Evolutionary conservation across 2,113 vertebrate species (phyloP).

Genomic region (Boleophthalmus pectinirostris): DNA sequence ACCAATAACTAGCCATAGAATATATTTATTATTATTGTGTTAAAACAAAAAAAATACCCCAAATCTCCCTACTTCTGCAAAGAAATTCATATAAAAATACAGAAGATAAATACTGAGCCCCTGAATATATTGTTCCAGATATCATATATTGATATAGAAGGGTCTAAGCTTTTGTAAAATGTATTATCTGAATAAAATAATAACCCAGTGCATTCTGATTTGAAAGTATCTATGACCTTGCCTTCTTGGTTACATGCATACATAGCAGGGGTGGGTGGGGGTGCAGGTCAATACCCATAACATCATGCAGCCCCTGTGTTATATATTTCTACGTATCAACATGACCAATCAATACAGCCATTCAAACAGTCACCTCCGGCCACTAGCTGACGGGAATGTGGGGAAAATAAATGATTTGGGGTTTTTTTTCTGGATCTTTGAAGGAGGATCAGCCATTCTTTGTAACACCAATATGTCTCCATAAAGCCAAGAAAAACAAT

Average conservation of each 20-base stretch:
- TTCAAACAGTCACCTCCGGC: neutral
- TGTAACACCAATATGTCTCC: slow-evolving; percentile 5
- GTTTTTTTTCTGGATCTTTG: neutral
- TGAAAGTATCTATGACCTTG: neutral
- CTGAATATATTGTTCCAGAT: too few relatives aligned
- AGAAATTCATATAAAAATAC: too few relatives aligned
- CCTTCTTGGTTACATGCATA: neutral
- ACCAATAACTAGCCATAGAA: too few relatives aligned
- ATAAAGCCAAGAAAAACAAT: slow-evolving; percentile 12
- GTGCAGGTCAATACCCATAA: neutral
- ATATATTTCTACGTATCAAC: neutral
- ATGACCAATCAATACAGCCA: slow-evolving; percentile 4
- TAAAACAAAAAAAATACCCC: too few relatives aligned
- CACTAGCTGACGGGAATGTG: neutral
- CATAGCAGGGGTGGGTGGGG: neutral
- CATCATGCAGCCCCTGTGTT: neutral
- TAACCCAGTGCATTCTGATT: neutral
- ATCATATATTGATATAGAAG: too few relatives aligned
- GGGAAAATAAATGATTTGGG: neutral
- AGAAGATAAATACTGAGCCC: too few relatives aligned
- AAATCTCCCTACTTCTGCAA: too few relatives aligned
- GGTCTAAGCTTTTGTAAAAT: neutral
- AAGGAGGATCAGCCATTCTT: neutral
- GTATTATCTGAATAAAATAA: neutral
- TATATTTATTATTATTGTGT: too few relatives aligned